Conservation (phyloP, 23 tunicate genomes). For the Diplosoma virens region DNA sequence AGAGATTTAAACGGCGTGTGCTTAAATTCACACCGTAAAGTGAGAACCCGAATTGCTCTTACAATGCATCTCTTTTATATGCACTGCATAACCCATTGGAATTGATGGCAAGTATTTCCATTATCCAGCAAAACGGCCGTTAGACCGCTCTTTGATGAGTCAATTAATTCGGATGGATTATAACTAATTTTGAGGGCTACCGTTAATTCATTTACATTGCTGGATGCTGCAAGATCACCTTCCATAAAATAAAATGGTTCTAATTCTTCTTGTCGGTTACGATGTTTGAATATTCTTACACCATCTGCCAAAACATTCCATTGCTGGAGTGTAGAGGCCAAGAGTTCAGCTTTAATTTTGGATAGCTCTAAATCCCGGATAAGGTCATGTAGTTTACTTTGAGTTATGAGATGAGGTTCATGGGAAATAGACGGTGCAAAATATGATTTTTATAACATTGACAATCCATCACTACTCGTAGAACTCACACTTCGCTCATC, state of each 20-base stretch:
- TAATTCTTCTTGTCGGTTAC: conserved; percentile 30
- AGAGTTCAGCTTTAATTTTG: conserved; percentile 22
- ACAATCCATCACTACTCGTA: conserved; percentile 21
- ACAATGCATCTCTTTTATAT: no score
- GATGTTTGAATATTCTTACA: conserved; percentile 18
- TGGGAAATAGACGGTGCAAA: conserved; percentile 12
- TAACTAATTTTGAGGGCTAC: no score
- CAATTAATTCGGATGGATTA: no score
- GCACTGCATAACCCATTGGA: no score
- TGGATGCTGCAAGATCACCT: conserved; percentile 38
- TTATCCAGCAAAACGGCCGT: no score
- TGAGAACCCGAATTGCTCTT: no score
- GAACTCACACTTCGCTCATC: no score
- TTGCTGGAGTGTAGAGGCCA: conserved; percentile 41
- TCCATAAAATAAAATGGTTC: conserved; percentile 10
- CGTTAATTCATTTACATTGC: no score
- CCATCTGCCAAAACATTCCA: conserved; percentile 30
- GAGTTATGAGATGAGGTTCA: conserved; percentile 31
- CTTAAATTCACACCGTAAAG: no score
- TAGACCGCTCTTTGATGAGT: no score
- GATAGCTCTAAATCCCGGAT: conserved; percentile 22
- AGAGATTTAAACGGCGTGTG: no score
- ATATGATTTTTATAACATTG: conserved; percentile 13
- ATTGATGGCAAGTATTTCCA: no score
- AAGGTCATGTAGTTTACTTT: conserved; percentile 14